Percentiles rank a stretch among this genome's conserved stretches.
Conservation (phyloP, 1,140 invertebrate species). For the Bombus turneri region DNA sequence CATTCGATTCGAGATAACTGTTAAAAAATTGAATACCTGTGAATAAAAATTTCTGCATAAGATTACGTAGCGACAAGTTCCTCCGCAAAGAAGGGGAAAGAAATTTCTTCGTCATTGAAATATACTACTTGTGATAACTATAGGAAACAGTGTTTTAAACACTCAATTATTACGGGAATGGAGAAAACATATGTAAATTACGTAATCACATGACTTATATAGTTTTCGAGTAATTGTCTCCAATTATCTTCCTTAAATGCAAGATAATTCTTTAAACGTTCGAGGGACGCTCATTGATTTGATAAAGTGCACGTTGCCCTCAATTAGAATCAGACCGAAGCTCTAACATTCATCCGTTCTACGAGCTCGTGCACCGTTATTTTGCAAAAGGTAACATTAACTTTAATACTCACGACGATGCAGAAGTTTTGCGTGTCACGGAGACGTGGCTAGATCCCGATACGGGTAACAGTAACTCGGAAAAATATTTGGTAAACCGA, state of each 20-base stretch:
- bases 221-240: neutral
- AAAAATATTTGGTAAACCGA: constrained; percentile 52
- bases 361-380: neutral
- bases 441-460: neutral
- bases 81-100: neutral
- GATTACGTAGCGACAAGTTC: constrained; percentile 1
- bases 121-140: neutral
- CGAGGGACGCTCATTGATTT: neutral
- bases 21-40: constrained; percentile 22
- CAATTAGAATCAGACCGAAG: no score
- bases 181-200: neutral
- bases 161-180: neutral
- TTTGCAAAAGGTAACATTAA: constrained; percentile 9
- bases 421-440: constrained; percentile 50
- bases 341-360: neutral
- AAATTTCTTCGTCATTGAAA: no score
- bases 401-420: constrained; percentile 45
- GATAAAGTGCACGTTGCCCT: neutral
- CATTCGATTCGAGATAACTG: constrained; percentile 23
- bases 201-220: neutral
- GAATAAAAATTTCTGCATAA: constrained; percentile 33
- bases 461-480: constrained; percentile 5
- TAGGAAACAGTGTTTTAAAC: neutral
- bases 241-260: neutral
- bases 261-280: neutral